phyloP scores from a whole-genome alignment of 2,797 vertebrate genomes.

The Acanthiza pusilla region DNA sequence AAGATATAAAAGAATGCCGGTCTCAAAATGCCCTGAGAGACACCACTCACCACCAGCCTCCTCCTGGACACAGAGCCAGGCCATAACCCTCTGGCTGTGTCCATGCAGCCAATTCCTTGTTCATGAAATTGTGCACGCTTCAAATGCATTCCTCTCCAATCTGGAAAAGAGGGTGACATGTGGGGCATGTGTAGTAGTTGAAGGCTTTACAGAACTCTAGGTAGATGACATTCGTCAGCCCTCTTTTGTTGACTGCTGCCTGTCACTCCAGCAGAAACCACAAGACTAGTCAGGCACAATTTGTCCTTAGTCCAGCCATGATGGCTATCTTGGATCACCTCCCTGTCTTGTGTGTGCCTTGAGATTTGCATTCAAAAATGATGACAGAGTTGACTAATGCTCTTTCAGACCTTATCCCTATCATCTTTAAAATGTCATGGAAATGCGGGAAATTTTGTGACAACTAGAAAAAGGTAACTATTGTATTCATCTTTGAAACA shows the following conservation, averaged over 20 bases:
- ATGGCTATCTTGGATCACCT: neutral
- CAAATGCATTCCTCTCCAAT: neutral
- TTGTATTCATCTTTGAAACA: neutral
- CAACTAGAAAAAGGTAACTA: neutral
- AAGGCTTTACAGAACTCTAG: neutral
- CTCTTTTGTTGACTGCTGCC: neutral
- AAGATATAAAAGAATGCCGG: fast-evolving
- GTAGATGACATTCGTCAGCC: neutral
- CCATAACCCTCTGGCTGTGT: neutral
- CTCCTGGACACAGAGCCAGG: neutral
- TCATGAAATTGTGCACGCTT: neutral
- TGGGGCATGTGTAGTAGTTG: neutral
- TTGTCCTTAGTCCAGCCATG: neutral
- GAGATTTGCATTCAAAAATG: neutral
- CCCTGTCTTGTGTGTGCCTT: neutral
- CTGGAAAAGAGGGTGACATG: neutral
- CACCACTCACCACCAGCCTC: neutral
- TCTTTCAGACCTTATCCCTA: neutral
- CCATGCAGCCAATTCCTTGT: neutral
- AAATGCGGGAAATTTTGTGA: neutral
- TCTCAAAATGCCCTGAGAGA: neutral
- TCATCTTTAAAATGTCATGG: neutral
- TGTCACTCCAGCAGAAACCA: neutral
- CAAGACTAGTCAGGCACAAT: neutral
- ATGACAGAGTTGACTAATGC: neutral